These are phyloP conservation scores for Drosophila eohydei DNA, from an alignment of 2,888 invertebrate species.

Conservation along the genomic window DNA sequence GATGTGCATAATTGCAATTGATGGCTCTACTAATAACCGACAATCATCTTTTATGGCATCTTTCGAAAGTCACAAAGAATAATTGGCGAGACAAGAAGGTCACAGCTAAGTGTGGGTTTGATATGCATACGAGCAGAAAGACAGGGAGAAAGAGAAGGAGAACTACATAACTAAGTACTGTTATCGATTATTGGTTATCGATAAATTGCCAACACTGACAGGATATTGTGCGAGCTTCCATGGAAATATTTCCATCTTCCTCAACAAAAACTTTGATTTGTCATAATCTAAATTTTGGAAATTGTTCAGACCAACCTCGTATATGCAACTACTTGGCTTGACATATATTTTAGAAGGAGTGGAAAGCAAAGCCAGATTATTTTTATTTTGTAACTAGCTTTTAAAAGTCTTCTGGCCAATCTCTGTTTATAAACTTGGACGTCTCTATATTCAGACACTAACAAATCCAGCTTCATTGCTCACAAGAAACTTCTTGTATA, in stretches of 20 bases:
- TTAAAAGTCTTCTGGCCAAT: background rate
- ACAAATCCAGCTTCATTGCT: background rate
- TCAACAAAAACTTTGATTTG: too few species aligned
- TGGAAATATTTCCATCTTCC: too few species aligned
- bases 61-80: conserved; percentile 37
- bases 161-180: background rate
- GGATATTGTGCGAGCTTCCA: background rate
- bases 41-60: conserved; percentile 24
- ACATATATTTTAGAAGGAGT: background rate
- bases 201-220: background rate
- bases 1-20: conserved; percentile 33
- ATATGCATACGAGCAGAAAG: background rate
- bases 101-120: conserved; percentile 6
- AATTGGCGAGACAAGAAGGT: conserved; percentile 30
- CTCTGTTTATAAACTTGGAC: background rate
- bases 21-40: conserved; percentile 28
- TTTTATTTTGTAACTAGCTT: background rate
- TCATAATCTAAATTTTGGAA: background rate
- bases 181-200: background rate
- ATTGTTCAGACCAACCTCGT: background rate
- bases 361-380: background rate
- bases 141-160: background rate
- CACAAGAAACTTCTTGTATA: background rate
- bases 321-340: too few species aligned
- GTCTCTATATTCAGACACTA: background rate